Conservation (phyloP, 1,140 invertebrate genomes). For the Drosophila athabasca region DNA sequence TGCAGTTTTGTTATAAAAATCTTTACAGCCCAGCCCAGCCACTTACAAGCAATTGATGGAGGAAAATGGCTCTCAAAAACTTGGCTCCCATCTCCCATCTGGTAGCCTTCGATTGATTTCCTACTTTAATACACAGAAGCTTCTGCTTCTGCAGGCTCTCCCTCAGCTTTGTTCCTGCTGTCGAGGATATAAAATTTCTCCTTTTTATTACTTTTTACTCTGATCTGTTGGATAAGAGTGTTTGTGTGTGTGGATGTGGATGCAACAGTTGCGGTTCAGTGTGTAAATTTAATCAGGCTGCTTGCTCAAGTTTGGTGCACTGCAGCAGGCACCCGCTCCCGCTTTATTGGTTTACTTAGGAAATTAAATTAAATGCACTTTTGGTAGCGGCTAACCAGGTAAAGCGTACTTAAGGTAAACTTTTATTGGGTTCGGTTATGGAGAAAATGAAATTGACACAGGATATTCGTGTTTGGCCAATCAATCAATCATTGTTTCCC, state of each 20-base stretch:
- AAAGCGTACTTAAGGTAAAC: conserved; percentile 10
- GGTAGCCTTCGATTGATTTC: conserved; percentile 61
- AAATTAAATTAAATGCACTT: conserved; percentile 70
- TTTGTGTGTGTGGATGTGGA: conserved; percentile 49
- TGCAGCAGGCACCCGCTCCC: conserved; percentile 11
- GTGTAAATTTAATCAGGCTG: conserved; percentile 78
- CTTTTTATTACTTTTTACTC: conserved; percentile 22
- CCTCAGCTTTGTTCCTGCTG: conserved; percentile 51
- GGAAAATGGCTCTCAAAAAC: conserved; percentile 25
- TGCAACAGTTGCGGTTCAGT: conserved; percentile 72
- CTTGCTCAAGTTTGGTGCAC: conserved; percentile 58
- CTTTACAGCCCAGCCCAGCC: conserved; percentile 52
- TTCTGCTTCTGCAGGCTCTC: conserved; percentile 10
- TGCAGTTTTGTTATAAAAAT: conserved; percentile 42
- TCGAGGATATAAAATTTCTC: conserved; percentile 47
- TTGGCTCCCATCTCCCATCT: conserved; percentile 61
- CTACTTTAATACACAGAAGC: conserved; percentile 36
- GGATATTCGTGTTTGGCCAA: too few species aligned
- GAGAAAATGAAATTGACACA: not conserved
- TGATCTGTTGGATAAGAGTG: conserved; percentile 11
- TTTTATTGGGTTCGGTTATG: conserved; percentile 10
- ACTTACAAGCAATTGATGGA: conserved; percentile 69
- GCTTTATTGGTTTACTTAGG: conserved; percentile 38
- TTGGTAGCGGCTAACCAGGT: conserved; percentile 20
- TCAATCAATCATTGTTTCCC: conserved; percentile 24